These are phyloP conservation scores for Julus scanicus DNA, from an alignment of 2,888 invertebrate genomes.

Conservation along the genomic window DNA sequence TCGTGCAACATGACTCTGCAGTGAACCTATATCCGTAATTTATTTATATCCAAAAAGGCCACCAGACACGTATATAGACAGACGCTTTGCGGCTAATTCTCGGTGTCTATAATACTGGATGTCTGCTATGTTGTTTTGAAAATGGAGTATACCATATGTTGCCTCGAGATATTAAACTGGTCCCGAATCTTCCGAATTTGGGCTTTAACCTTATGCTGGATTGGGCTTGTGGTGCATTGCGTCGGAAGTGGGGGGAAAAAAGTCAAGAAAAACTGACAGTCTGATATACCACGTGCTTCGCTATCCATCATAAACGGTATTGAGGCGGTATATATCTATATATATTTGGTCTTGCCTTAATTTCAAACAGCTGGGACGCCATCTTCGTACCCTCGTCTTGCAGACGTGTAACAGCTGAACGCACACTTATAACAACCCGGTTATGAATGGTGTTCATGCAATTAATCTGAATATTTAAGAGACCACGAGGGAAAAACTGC, in stretches of 20 bases:
- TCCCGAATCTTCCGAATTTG: not conserved
- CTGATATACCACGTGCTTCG: constrained; percentile 25
- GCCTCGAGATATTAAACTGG: constrained; percentile 11
- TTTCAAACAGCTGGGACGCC: constrained; percentile 42
- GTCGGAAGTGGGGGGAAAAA: constrained; percentile 24
- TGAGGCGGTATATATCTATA: constrained; percentile 5
- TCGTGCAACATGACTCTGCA: no score
- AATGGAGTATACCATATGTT: not conserved
- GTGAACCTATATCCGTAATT: no score
- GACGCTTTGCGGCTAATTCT: not conserved
- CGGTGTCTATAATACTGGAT: not conserved
- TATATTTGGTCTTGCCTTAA: constrained; percentile 4
- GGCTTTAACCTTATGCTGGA: not conserved
- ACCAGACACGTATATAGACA: not conserved
- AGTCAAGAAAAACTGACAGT: not conserved
- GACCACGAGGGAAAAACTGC: not conserved
- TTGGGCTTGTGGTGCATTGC: constrained; percentile 3
- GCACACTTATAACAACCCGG: constrained; percentile 29
- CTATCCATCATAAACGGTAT: constrained; percentile 24
- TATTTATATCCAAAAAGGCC: no score
- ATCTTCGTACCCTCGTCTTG: not conserved
- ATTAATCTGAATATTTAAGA: constrained; percentile 30
- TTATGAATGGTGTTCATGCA: constrained; percentile 39
- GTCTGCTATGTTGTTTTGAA: constrained; percentile 24
- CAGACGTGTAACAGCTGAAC: constrained; percentile 19